phyloP scores from a whole-genome alignment of 2,888 invertebrate genomes.

The Petrolisthes manimaculis region DNA sequence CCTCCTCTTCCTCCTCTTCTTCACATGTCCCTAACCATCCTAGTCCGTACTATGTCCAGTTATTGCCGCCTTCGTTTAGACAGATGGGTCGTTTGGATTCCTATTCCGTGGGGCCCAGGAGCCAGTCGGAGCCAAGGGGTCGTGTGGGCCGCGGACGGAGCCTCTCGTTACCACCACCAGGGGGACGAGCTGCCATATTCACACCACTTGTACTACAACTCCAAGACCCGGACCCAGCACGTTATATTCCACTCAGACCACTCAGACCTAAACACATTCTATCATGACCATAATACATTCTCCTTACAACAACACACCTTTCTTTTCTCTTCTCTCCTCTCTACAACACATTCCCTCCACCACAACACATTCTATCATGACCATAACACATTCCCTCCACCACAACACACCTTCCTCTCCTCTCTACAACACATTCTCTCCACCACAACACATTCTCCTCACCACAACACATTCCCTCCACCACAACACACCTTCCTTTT shows the following conservation, averaged over 20 bases:
- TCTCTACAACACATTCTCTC: no score
- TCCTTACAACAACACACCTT: no score
- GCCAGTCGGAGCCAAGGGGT: neutral
- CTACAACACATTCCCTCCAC: no score
- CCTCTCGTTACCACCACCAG: conserved; percentile 32
- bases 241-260: conserved; percentile 48
- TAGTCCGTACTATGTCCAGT: conserved; percentile 43
- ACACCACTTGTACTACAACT: conserved; percentile 42
- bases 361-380: conserved; percentile 8
- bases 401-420: no score
- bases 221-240: conserved; percentile 30
- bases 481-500: no score
- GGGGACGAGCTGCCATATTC: conserved; percentile 37
- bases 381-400: no score
- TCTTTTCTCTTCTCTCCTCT: no score
- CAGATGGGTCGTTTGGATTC: conserved; percentile 26
- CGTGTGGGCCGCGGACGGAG: conserved; percentile 44
- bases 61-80: conserved; percentile 46
- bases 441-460: neutral
- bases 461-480: no score
- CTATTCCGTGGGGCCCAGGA: neutral
- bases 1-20: no score
- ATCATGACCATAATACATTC: no score
- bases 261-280: neutral
- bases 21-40: no score